These are phyloP conservation scores for Hoplias malabaricus DNA, from an alignment of 2,113 vertebrate species.

Conservation along the genomic window DNA sequence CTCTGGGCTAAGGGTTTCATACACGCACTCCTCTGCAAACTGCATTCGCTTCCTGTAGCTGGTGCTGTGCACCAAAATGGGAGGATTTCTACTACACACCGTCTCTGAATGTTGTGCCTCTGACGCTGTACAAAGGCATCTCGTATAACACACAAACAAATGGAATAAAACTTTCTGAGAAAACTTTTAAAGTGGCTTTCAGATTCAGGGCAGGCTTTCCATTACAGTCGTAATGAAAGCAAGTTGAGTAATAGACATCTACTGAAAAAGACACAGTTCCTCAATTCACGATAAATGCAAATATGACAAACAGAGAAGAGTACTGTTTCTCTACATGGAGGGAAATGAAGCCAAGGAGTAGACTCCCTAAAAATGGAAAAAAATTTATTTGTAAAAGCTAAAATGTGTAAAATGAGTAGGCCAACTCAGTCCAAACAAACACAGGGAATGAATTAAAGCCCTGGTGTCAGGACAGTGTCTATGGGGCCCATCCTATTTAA, in stretches of 20 bases:
- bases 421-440: too few relatives aligned
- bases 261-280: background rate
- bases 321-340: background rate
- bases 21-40: conserved; percentile 48
- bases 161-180: background rate
- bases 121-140: background rate
- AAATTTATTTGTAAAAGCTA: too few relatives aligned
- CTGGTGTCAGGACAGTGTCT: too few relatives aligned
- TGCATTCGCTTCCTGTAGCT: conserved; percentile 57
- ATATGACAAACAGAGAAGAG: background rate
- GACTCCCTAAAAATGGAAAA: background rate
- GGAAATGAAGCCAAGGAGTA: background rate
- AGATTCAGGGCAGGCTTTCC: background rate
- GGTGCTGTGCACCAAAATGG: background rate
- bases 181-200: background rate
- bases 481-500: too few relatives aligned
- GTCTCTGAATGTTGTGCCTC: background rate
- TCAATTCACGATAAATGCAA: background rate
- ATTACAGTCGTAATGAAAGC: background rate
- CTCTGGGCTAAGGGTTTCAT: conserved; percentile 28
- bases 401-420: too few relatives aligned
- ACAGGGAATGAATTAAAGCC: too few relatives aligned
- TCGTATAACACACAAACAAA: background rate
- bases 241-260: background rate
- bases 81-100: background rate